phyloP scores from a whole-genome alignment of 2,113 vertebrate genomes.

The Dipodomys ordii region DNA sequence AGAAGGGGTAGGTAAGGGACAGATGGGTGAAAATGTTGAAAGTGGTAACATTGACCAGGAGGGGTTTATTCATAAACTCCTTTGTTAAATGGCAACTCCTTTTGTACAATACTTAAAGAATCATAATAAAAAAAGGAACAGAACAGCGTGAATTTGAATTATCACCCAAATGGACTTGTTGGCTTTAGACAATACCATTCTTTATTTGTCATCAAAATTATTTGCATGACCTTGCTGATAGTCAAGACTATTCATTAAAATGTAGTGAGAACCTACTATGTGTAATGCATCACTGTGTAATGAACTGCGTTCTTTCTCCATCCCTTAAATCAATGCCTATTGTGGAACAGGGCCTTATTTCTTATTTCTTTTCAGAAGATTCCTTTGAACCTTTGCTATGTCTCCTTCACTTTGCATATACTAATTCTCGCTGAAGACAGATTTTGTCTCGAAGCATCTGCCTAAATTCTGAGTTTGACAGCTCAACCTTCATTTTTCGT shows the following conservation, averaged over 20 bases:
- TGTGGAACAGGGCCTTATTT: background rate
- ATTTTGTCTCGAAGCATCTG: conserved; percentile 56
- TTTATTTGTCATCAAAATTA: background rate
- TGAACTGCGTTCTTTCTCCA: background rate
- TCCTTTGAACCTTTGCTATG: background rate
- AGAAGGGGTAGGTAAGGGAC: too few species aligned
- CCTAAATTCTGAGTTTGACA: conserved; percentile 55
- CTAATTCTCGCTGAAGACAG: conserved; percentile 57
- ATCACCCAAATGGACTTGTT: background rate
- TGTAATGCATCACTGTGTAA: background rate
- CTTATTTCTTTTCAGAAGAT: background rate
- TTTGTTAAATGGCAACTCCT: too few species aligned
- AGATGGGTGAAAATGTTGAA: too few species aligned
- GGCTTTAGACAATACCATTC: background rate
- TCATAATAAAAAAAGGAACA: too few species aligned
- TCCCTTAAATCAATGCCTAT: background rate
- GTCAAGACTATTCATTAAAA: background rate
- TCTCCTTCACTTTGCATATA: conserved; percentile 36
- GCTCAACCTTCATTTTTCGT: conserved; percentile 70
- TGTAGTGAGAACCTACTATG: background rate
- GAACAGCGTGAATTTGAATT: background rate
- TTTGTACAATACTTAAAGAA: too few species aligned
- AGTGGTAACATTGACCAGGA: too few species aligned
- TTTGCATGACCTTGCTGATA: background rate
- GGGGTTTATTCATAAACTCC: too few species aligned